Conservation (phyloP, 2,797 vertebrate species). For the Falco columbarius region DNA sequence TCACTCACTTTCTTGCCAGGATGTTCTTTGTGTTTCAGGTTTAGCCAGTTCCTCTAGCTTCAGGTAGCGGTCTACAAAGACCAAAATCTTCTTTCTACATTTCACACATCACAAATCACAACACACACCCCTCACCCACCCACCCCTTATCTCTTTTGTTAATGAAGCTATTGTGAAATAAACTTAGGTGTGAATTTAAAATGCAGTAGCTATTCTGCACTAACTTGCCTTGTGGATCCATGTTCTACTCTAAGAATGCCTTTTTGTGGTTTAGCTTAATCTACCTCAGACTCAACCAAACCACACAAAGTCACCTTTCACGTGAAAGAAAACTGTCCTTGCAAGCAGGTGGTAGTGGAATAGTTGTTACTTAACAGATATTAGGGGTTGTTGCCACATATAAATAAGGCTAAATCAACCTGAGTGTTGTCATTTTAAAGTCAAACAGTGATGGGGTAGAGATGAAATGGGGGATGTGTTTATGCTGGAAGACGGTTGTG, state of each 20-base stretch:
- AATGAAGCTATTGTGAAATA: not conserved
- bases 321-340: not conserved
- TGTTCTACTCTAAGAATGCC: not conserved
- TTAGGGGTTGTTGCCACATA: not conserved
- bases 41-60: not conserved
- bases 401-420: not conserved
- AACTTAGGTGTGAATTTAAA: not conserved
- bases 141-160: not conserved
- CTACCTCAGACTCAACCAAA: not conserved
- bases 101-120: not conserved
- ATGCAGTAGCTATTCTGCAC: not conserved
- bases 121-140: too few species aligned
- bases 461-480: not conserved
- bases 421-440: not conserved
- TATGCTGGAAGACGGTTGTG: not conserved
- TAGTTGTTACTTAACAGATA: not conserved
- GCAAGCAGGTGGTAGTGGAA: not conserved
- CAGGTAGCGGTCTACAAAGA: rapidly evolving
- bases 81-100: not conserved
- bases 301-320: not conserved
- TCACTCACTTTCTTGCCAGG: not conserved
- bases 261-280: not conserved
- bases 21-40: not conserved
- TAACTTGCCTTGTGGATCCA: not conserved
- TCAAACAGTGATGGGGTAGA: not conserved